These are phyloP conservation scores for Drosophila paranaensis DNA, from an alignment of 2,888 invertebrate genomes.

Conservation along the genomic window DNA sequence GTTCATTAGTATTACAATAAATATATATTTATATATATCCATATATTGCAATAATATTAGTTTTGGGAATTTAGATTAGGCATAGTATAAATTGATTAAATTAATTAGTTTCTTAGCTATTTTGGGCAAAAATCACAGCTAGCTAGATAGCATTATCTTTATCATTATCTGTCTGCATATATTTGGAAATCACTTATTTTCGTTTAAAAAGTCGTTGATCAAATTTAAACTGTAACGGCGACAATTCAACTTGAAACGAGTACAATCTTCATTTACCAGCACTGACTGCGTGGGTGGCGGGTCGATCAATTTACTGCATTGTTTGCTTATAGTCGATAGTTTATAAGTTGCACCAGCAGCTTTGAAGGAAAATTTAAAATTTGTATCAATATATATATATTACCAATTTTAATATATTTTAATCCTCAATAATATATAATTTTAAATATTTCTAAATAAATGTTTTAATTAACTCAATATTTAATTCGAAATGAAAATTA, in stretches of 20 bases:
- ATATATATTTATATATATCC: not conserved
- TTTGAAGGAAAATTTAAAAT: not conserved
- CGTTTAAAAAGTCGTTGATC: not conserved
- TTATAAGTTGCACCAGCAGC: not conserved
- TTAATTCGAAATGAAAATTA: not conserved
- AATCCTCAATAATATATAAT: not conserved
- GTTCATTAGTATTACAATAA: conserved; percentile 22
- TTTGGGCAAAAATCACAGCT: not conserved
- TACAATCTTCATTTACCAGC: conserved; percentile 6
- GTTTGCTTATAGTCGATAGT: conserved; percentile 2
- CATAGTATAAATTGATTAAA: not conserved
- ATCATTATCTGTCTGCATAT: not conserved
- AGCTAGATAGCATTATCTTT: conserved; percentile 10
- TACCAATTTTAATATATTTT: no score
- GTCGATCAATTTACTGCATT: not conserved
- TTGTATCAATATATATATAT: not conserved
- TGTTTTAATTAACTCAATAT: not conserved
- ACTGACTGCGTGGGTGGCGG: not conserved
- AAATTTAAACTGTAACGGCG: not conserved
- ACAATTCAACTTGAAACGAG: no score
- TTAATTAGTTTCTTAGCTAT: conserved; percentile 24
- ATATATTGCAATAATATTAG: conserved; percentile 1
- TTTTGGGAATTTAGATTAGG: not conserved
- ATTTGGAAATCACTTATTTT: not conserved
- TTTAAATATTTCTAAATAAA: no score